These are phyloP conservation scores for Hirtodrosophila cameraria DNA, from an alignment of 2,888 invertebrate species.

Conservation along the genomic window DNA sequence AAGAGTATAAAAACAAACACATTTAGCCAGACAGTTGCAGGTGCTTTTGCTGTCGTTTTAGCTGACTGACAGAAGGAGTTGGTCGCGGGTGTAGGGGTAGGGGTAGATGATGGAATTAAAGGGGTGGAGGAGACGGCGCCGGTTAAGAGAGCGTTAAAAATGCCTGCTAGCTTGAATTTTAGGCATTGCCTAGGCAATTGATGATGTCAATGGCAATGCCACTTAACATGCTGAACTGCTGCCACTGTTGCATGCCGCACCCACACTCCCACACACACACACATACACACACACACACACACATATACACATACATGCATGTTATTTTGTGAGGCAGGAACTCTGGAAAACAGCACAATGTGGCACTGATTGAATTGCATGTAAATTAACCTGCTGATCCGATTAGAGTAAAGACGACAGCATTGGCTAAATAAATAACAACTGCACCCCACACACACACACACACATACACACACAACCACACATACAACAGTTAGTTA, in stretches of 20 bases:
- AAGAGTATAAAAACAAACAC: no score
- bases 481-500: slow-evolving; percentile 2
- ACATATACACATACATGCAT: slow-evolving; percentile 1
- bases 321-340: slow-evolving; percentile 5
- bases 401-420: slow-evolving; percentile 59
- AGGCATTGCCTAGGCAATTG: slow-evolving; percentile 36
- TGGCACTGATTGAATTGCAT: slow-evolving; percentile 73
- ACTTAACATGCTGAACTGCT: slow-evolving; percentile 21
- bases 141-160: no score
- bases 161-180: slow-evolving; percentile 20
- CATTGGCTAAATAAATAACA: slow-evolving; percentile 44
- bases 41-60: slow-evolving; percentile 19
- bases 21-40: slow-evolving; percentile 30
- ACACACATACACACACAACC: not conserved
- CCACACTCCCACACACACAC: no score
- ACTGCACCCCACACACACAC: slow-evolving; percentile 10
- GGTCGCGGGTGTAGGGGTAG: not conserved
- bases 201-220: slow-evolving; percentile 38
- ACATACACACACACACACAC: slow-evolving; percentile 1
- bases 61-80: no score
- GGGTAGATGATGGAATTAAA: not conserved
- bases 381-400: slow-evolving; percentile 78
- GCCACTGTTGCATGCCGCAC: slow-evolving; percentile 37
- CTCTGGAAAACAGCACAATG: slow-evolving; percentile 52
- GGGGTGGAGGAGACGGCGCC: no score